phyloP scores from a whole-genome alignment of 2,113 vertebrate genomes.

The Aegithalos caudatus region DNA sequence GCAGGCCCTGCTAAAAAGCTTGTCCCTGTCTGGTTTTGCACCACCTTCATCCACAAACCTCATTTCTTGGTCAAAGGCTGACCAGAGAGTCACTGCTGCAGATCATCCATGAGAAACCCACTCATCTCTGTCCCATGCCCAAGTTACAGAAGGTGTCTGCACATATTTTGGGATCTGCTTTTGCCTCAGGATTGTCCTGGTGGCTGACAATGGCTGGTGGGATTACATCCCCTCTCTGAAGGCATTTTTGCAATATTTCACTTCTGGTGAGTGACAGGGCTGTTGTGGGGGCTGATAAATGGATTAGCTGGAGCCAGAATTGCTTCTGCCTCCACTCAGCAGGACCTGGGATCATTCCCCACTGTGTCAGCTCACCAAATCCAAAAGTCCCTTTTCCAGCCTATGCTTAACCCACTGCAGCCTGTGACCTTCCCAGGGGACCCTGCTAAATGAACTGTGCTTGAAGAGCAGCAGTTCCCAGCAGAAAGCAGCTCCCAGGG shows the following conservation, averaged over 20 bases:
- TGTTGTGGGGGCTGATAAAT: not conserved
- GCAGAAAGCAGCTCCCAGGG: not conserved
- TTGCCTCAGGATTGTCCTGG: not conserved
- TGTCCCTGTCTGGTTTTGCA: not conserved
- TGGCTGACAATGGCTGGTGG: not conserved
- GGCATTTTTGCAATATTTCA: not conserved
- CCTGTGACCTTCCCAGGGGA: not conserved
- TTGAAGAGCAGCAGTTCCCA: not conserved
- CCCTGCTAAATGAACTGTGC: conserved; percentile 7
- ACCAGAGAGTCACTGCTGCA: not conserved
- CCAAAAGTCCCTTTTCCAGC: not conserved
- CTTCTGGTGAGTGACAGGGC: not conserved
- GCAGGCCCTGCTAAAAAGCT: not conserved
- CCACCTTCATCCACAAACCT: not conserved
- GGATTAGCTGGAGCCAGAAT: not conserved
- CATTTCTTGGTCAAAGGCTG: not conserved
- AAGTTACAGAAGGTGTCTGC: not conserved
- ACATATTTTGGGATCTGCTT: not conserved
- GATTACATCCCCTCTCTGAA: not conserved
- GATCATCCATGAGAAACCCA: not conserved
- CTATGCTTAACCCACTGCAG: not conserved
- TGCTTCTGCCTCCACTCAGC: not conserved
- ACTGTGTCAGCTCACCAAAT: not conserved
- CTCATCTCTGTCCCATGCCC: not conserved
- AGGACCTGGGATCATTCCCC: not conserved